These are phyloP conservation scores for Donacobius atricapilla DNA, from an alignment of 2,113 vertebrate species.

Conservation along the genomic window DNA sequence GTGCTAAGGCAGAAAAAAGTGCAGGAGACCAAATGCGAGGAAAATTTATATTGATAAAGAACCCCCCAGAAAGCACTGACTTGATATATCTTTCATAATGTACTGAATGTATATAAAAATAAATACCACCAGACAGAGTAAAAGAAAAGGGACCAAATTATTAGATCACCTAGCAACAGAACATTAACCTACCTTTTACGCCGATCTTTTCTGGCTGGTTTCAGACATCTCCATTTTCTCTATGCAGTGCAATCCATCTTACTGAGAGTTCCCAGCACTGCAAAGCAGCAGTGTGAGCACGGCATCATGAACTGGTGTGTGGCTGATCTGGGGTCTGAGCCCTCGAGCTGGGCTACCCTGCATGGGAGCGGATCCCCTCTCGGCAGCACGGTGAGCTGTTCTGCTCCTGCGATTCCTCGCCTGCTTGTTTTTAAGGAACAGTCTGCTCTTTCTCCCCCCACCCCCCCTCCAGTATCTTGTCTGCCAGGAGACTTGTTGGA, in stretches of 20 bases:
- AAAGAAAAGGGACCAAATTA: not conserved
- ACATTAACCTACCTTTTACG: conserved; percentile 27
- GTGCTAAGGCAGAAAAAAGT: not conserved
- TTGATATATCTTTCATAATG: not conserved
- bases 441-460: not conserved
- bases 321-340: not conserved
- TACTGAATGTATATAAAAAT: not conserved
- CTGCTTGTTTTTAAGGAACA: conserved; percentile 37
- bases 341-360: fast-evolving
- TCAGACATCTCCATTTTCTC: conserved; percentile 5
- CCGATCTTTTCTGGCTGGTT: not conserved
- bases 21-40: not conserved
- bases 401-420: not conserved
- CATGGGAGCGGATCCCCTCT: not conserved
- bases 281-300: not conserved
- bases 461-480: not conserved
- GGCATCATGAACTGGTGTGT: fast-evolving
- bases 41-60: not conserved
- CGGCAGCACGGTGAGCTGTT: not conserved
- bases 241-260: not conserved
- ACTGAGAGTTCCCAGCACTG: not conserved
- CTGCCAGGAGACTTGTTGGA: conserved; percentile 46
- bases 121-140: not conserved
- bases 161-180: conserved; percentile 7
- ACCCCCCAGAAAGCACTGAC: not conserved